Conservation (phyloP, 2,113 vertebrate genomes). For the Perca schrenkii region DNA sequence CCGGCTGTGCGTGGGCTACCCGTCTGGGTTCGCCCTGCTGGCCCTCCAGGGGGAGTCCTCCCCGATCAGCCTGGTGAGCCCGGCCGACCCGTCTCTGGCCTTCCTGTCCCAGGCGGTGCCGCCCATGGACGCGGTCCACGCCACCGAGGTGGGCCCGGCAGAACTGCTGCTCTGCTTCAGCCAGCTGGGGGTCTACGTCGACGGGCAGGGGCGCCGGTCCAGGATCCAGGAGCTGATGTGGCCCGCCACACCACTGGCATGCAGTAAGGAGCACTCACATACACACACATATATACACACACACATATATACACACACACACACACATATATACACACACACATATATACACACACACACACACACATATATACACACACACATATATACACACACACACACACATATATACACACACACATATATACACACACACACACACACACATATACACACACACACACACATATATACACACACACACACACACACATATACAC, state of each 20-base stretch:
- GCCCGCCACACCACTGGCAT: conserved; percentile 94
- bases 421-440: too few relatives aligned
- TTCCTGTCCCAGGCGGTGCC: conserved; percentile 95
- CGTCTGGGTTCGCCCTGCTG: conserved; percentile 94
- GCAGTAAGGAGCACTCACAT: conserved; percentile 84
- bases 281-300: too few relatives aligned
- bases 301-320: too few relatives aligned
- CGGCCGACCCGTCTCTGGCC: conserved; percentile 91
- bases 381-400: too few relatives aligned
- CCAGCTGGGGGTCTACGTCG: conserved; percentile 96
- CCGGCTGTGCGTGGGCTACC: conserved; percentile 94
- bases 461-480: too few relatives aligned
- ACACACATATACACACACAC: too few relatives aligned
- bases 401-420: too few relatives aligned
- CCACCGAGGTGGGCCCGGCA: conserved; percentile 88
- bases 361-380: too few relatives aligned
- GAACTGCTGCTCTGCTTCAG: conserved; percentile 98
- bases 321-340: too few relatives aligned
- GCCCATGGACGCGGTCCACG: conserved; percentile 94
- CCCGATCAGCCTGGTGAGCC: conserved; percentile 93
- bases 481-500: too few relatives aligned
- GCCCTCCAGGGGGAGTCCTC: conserved; percentile 95
- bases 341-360: too few relatives aligned
- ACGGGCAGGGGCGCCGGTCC: conserved; percentile 92
- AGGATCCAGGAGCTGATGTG: conserved; percentile 97